Percentiles rank a stretch among this genome's conserved stretches.
phyloP scores from a whole-genome alignment of 1,140 invertebrate genomes.

The Brachionus manjavacas region DNA sequence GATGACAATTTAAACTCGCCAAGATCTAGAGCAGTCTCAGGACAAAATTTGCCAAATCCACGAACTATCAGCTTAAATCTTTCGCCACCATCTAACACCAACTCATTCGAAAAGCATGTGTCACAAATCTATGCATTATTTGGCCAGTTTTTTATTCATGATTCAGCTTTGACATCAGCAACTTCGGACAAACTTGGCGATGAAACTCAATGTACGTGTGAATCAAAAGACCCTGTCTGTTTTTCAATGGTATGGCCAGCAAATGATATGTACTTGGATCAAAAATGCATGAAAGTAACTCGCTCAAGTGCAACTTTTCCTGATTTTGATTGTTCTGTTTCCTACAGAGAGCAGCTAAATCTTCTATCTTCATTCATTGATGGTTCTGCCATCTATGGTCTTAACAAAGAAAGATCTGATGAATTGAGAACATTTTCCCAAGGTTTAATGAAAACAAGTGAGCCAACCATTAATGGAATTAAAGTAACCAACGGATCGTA shows the following conservation, averaged over 20 bases:
- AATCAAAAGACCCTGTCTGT: background rate
- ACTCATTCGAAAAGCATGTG: background rate
- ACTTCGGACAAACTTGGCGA: background rate
- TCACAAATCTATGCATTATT: constrained; percentile 1
- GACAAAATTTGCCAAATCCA: background rate
- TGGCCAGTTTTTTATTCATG: constrained; percentile 71
- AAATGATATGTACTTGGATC: background rate
- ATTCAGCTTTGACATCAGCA: constrained; percentile 45
- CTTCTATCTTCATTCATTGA: constrained; percentile 78
- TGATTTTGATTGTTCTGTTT: background rate
- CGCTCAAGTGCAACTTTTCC: constrained; percentile 5
- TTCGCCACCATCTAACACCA: background rate
- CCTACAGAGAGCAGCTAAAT: constrained; percentile 64
- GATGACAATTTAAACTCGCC: constrained; percentile 48
- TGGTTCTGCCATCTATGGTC: constrained; percentile 72
- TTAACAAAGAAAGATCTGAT: constrained; percentile 49
- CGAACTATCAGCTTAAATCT: background rate
- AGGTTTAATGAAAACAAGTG: constrained; percentile 15
- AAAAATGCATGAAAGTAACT: background rate
- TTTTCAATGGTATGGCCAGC: background rate
- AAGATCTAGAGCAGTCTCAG: constrained; percentile 1
- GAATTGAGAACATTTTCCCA: background rate
- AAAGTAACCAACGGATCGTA: background rate
- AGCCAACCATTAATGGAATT: background rate
- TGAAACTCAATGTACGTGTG: background rate